These are phyloP conservation scores for Lithophane ornitopus DNA, from an alignment of 2,888 invertebrate species.

Conservation along the genomic window DNA sequence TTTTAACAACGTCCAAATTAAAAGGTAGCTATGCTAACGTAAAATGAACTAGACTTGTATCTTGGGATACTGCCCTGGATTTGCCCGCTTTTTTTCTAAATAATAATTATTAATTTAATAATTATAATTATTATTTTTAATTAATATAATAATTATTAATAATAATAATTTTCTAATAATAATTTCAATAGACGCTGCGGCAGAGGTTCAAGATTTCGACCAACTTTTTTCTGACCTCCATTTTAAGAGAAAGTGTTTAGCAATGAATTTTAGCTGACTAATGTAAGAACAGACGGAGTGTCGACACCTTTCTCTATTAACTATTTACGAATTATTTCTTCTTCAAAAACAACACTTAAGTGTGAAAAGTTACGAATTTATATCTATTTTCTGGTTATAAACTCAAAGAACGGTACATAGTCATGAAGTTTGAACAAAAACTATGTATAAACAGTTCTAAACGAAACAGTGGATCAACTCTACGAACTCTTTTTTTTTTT, in stretches of 20 bases:
- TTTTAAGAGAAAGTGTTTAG: constrained; percentile 53
- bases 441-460: neutral
- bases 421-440: neutral
- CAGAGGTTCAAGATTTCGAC: constrained; percentile 23
- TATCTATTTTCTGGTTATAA: neutral
- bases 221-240: constrained; percentile 46
- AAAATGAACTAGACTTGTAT: neutral
- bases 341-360: neutral
- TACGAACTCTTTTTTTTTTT: constrained; percentile 1
- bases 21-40: neutral
- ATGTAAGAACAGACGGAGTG: constrained; percentile 3
- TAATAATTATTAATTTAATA: too few relatives aligned
- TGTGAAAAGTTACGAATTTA: constrained; percentile 7
- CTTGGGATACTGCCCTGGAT: neutral
- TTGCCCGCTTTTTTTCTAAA: neutral
- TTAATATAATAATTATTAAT: too few relatives aligned
- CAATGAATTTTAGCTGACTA: constrained; percentile 22
- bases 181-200: neutral
- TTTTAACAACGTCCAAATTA: too few relatives aligned
- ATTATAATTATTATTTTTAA: too few relatives aligned
- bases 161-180: too few relatives aligned
- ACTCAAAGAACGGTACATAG: neutral
- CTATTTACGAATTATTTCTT: neutral
- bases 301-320: constrained; percentile 27
- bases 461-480: neutral